These are phyloP conservation scores for Dyspetes luteomarginatus DNA, from an alignment of 2,888 invertebrate genomes.

Conservation along the genomic window DNA sequence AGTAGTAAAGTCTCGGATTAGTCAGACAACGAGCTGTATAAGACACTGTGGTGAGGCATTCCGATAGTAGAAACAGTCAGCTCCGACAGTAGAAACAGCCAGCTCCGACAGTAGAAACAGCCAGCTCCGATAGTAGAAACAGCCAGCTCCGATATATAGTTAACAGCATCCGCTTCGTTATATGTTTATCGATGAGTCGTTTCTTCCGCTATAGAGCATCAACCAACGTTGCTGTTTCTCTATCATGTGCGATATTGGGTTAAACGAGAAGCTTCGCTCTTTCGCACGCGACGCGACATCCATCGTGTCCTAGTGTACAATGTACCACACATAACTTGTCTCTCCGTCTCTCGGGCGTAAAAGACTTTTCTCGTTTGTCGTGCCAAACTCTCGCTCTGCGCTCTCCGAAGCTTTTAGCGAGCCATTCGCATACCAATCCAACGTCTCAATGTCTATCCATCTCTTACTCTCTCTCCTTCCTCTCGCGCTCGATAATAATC, in stretches of 20 bases:
- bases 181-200: too few species aligned
- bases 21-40: conserved; percentile 12
- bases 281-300: neutral
- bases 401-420: conserved; percentile 29
- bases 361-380: conserved; percentile 26
- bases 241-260: neutral
- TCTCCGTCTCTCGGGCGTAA: conserved; percentile 7
- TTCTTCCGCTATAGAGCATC: neutral
- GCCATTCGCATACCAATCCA: conserved; percentile 53
- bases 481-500: conserved; percentile 48
- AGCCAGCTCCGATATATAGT: too few species aligned
- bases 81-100: neutral
- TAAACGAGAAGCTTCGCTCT: too few species aligned
- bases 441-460: conserved; percentile 24
- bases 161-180: too few species aligned
- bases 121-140: too few species aligned
- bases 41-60: neutral
- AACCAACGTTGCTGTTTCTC: neutral
- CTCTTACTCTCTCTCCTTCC: conserved; percentile 16
- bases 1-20: conserved; percentile 36
- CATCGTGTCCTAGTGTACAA: conserved; percentile 24
- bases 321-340: conserved; percentile 18
- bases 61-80: conserved; percentile 8
- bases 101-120: too few species aligned
- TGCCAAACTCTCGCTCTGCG: conserved; percentile 49